These are phyloP conservation scores for Brachypterus glaber DNA, from an alignment of 2,888 invertebrate genomes.

Conservation along the genomic window DNA sequence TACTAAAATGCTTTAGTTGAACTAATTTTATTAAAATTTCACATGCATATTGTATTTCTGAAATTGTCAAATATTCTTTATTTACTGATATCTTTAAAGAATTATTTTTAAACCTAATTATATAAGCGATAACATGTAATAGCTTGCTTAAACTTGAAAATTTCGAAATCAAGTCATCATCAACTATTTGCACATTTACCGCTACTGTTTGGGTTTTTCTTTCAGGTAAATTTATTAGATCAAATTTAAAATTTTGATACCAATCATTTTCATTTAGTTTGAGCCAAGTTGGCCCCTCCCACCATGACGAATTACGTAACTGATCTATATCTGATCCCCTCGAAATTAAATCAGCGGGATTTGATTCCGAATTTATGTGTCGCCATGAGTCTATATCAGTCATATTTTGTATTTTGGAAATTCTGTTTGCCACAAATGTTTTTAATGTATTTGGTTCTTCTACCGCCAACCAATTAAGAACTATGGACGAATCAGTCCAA, in stretches of 20 bases:
- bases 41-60: too few relatives aligned
- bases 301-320: slow-evolving; percentile 13
- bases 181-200: too few relatives aligned
- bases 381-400: slow-evolving; percentile 14
- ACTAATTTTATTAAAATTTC: not conserved
- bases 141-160: too few relatives aligned
- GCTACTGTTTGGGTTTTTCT: too few relatives aligned
- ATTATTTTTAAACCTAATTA: too few relatives aligned
- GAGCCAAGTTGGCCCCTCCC: slow-evolving; percentile 12
- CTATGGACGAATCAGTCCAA: slow-evolving; percentile 28
- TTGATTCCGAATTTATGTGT: slow-evolving; percentile 16
- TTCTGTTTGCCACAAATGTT: slow-evolving; percentile 23
- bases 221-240: too few relatives aligned
- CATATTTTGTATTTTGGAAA: slow-evolving; percentile 19
- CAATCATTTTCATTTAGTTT: not conserved
- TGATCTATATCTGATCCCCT: slow-evolving; percentile 18
- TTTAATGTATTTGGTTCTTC: slow-evolving; percentile 18
- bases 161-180: too few relatives aligned
- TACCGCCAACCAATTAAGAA: slow-evolving; percentile 24
- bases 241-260: too few relatives aligned
- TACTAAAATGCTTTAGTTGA: not conserved
- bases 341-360: slow-evolving; percentile 25
- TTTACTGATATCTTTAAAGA: too few relatives aligned
- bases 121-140: too few relatives aligned
- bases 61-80: too few relatives aligned